phyloP scores from a whole-genome alignment of 2,113 vertebrate genomes.

The Cololabis saira region DNA sequence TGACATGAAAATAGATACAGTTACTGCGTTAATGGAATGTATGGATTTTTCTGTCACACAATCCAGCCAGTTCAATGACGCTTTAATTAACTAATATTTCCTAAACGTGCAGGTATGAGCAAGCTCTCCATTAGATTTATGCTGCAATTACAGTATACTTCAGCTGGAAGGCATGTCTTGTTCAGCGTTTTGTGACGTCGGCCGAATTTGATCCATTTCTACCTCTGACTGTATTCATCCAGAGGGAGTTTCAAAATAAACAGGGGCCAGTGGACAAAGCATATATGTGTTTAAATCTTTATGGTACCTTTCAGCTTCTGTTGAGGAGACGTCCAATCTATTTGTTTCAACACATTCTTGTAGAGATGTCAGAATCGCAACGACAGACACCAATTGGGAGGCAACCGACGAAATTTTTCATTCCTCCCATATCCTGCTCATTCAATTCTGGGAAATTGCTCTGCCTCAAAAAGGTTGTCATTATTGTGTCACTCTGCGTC shows the following conservation, averaged over 20 bases:
- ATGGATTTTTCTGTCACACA: slow-evolving; percentile 73
- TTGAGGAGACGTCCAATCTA: slow-evolving; percentile 58
- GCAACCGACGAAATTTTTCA: slow-evolving; percentile 73
- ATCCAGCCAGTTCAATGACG: slow-evolving; percentile 52
- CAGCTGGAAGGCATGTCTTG: slow-evolving; percentile 23
- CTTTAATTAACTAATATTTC: slow-evolving; percentile 68
- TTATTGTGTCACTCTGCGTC: slow-evolving; percentile 81
- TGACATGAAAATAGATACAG: slow-evolving; percentile 75
- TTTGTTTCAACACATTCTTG: slow-evolving; percentile 72
- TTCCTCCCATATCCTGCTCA: slow-evolving; percentile 75
- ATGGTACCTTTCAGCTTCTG: slow-evolving; percentile 48
- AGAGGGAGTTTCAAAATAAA: slow-evolving; percentile 36
- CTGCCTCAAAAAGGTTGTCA: slow-evolving; percentile 77
- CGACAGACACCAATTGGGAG: slow-evolving; percentile 76
- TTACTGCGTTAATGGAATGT: slow-evolving; percentile 69
- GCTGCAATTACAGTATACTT: slow-evolving; percentile 37
- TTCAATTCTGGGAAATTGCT: slow-evolving; percentile 82
- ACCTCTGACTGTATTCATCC: slow-evolving; percentile 17
- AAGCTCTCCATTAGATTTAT: slow-evolving; percentile 43
- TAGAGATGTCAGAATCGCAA: slow-evolving; percentile 69
- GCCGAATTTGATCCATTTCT: slow-evolving; percentile 34
- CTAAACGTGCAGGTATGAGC: slow-evolving; percentile 38
- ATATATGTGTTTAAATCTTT: slow-evolving; percentile 55
- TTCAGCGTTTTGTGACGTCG: slow-evolving; percentile 27
- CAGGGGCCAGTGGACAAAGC: slow-evolving; percentile 2